Base-by-base conservation (phyloP, 2,888 invertebrate species). In the Drosophila niveifrons region DNA sequence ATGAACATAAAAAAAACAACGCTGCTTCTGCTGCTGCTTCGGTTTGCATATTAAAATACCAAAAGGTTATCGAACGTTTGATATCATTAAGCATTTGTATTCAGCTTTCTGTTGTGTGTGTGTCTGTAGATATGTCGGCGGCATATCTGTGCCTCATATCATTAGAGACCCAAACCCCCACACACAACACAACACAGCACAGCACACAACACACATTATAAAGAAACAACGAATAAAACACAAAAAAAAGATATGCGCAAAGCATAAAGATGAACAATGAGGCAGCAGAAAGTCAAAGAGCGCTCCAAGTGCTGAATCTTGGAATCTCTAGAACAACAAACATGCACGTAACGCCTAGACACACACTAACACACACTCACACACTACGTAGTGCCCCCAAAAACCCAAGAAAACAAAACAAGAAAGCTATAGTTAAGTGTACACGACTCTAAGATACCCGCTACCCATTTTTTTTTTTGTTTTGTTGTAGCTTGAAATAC, bases 11-110 rank as follows among this genome's bases (percentile, higher is more conserved):
- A 47, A 53, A 36, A 36, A 36, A 31, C 10, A 31, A 10, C 31
- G 31, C 31, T 31, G 31, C 31, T 9, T 8, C 31, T n/a, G 47
- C 46, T 34, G 57, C 62, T 36, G 68, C 50, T 57, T 67, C 46
- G 66, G 83, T 83, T 89, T 88, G 88, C 88, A 83, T 89, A 88
- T 85, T 85, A 83, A 84, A 79, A 83, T 78, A 74, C 77, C 70
- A 70, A 83, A 80, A 90, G 90, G 90, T 90, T 90, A 90, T 90
- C 90, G 90, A 90, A 90, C 90, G 90, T 83, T 91, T 90, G 86
- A 91, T 91, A 88, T 88, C 84, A 88, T 90, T 88, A 87, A 72
- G 75, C 78, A 82, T 89, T 81, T 78, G 71, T 76, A 70, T 75
- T 67, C 63, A 72, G 66, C 79, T 78, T 80, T 75, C 78, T 70